These are phyloP conservation scores for Physocephala rufipes DNA, from an alignment of 2,888 invertebrate species.

Conservation along the genomic window DNA sequence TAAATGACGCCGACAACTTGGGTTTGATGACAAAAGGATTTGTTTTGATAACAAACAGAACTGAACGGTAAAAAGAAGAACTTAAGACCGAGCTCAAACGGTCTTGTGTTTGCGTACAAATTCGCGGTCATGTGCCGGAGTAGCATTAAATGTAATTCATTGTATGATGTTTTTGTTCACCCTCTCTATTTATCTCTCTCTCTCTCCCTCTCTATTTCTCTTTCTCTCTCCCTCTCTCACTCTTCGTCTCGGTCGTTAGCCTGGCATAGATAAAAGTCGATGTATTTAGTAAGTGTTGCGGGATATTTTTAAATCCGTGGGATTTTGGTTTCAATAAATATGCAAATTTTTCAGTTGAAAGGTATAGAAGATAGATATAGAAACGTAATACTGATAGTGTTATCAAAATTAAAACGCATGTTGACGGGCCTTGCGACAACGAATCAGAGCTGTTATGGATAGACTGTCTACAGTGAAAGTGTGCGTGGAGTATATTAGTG, in stretches of 20 bases:
- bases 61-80: constrained; percentile 5
- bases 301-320: constrained; percentile 57
- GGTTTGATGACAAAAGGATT: constrained; percentile 62
- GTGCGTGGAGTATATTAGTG: too few relatives aligned
- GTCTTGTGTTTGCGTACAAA: constrained; percentile 13
- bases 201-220: background rate
- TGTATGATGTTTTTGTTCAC: background rate
- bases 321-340: constrained; percentile 66
- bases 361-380: too few relatives aligned
- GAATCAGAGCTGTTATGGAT: too few relatives aligned
- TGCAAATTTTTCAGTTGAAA: constrained; percentile 56
- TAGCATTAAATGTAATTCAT: constrained; percentile 43
- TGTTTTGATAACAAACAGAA: constrained; percentile 53
- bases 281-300: constrained; percentile 4
- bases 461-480: too few relatives aligned
- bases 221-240: background rate
- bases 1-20: constrained; percentile 45
- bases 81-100: constrained; percentile 29
- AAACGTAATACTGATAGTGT: too few relatives aligned
- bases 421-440: too few relatives aligned
- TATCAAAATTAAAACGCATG: too few relatives aligned
- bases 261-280: constrained; percentile 36
- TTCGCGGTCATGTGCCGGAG: constrained; percentile 16
- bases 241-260: too few relatives aligned
- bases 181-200: background rate